Base-by-base conservation (phyloP, 2,888 invertebrate species). In the Caenorhabditis doughertyi region DNA sequence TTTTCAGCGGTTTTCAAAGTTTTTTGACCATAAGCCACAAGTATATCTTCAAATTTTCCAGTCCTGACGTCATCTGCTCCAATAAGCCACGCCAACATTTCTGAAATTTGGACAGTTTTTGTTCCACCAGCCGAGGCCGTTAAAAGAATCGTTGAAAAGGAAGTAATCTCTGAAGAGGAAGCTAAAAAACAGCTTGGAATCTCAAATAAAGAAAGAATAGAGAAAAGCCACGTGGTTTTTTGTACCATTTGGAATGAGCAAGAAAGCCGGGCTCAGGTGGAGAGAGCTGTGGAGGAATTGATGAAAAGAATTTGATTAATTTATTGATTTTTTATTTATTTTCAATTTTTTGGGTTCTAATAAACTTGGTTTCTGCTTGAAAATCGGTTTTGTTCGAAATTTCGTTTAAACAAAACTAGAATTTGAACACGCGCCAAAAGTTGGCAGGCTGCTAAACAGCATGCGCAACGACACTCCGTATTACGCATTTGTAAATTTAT, bases 71-170 rank as follows among this genome's bases (percentile, higher is more conserved):
- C 98, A 0, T 98, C 98, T 0, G 95, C 98, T 53, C 94, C 99
- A 88, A 93, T 98, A n/a, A n/a, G n/a, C n/a, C n/a, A n/a, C 58
- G 95, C 95, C 90, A 98, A 98, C 2, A 94, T 96, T 87, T 96
- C 98, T 92, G 97, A 99, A 94, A 94, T 98, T 47, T 99, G 98
- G 98, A 94, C 95, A 0, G 95, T 95, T 86, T 95, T 98, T 83
- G 94, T 98, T 79, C 95, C 97, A 2, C 94, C 94, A 11, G 94
- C 95, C 21, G 97, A 97, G 93, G 87, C 89, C 11, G 71, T 91
- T 21, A 58, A 70, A 16, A 77, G 91, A n/a, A 67, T 91, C 9
- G 76, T 81, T 25, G 76, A 79, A 13, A 47, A 18, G 8, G 16
- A 42, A 3, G 44, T n/a, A 18, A 18, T 18, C 13, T 18, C 44